Evolutionary conservation across 2,113 vertebrate genomes (phyloP), one percentile per base, ranked within the genome.

Genomic region (Callipepla californica): DNA sequence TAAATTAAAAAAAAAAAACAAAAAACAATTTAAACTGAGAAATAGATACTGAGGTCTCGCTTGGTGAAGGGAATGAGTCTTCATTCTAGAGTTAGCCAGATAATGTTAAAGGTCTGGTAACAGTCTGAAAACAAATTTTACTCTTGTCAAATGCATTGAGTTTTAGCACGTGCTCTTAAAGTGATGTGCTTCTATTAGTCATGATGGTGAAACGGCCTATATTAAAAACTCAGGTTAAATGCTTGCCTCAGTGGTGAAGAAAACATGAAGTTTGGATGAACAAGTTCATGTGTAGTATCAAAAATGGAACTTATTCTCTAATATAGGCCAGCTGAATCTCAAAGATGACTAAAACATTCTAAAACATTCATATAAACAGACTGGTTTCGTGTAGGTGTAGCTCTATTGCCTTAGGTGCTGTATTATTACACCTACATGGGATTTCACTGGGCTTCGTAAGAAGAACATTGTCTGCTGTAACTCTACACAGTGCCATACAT

Each of bases 141-240:
- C 20, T 7, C 26, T 76, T 1, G 0, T n/a, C 59, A 48, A 57
- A 68, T 11, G 12, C 45, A 40, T 2, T 36, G 13, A 3, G 30
- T 61, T 81, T 93, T 79, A 85, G 42, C 5, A 47, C 32, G 22
- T 36, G 15, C 15, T 58, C 22, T 44, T 34, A 65, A 58, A 58
- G 36, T 8, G 22, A 6, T n/a, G 36, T 19, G 5, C 34, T 81
- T 32, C 32, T 53, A 5, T 23, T 12, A 44, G 34, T 20, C 44
- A 23, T 0, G 1, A 36, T 28, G 18, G 13, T 58, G 30, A 69
- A 73, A n/a, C 9, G 30, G n/a, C 14, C 19, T 57, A 3, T 13
- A 13, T 26, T 23, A 51, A 81, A 69, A 81, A 13, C 9, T 67
- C 20, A 28, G 28, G 21, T 26, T 34, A 2, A 28, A 5, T 38